A percentile compares a stretch with the other conserved stretches of the same genome.
phyloP scores from a whole-genome alignment of 2,888 invertebrate genomes.

The Drosophila monieri region DNA sequence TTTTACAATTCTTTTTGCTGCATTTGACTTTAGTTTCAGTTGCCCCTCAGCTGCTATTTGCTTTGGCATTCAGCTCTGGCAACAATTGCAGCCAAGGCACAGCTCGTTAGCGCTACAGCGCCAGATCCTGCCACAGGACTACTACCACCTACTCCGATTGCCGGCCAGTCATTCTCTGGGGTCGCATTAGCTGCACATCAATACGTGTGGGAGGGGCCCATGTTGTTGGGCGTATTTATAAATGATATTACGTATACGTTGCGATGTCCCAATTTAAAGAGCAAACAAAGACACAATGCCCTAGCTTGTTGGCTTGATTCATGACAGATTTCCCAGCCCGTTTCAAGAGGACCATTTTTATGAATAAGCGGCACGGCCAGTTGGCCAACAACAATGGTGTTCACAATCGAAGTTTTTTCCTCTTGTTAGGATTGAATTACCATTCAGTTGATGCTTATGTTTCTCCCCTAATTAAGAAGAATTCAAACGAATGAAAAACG shows the following conservation, averaged over 20 bases:
- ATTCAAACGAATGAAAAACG: not conserved
- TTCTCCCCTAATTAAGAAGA: constrained; percentile 17
- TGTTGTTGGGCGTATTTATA: constrained; percentile 78
- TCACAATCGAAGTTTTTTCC: not conserved
- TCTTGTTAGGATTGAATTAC: constrained; percentile 1
- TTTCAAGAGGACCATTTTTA: constrained; percentile 9
- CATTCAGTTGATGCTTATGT: constrained; percentile 22
- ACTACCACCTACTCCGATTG: not conserved
- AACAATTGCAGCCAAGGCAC: constrained; percentile 79
- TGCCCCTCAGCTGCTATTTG: constrained; percentile 74
- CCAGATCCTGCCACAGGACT: constrained; percentile 14
- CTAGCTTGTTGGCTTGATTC: constrained; percentile 10
- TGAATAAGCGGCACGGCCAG: constrained; percentile 16
- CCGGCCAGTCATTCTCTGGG: constrained; percentile 69
- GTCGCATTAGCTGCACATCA: constrained; percentile 79
- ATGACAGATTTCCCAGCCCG: not conserved
- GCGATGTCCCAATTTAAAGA: constrained; percentile 64
- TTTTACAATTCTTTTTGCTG: constrained; percentile 49
- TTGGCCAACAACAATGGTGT: constrained; percentile 10
- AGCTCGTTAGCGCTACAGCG: constrained; percentile 73
- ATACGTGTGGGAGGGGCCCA: constrained; percentile 52
- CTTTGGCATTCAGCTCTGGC: constrained; percentile 80
- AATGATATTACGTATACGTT: constrained; percentile 78
- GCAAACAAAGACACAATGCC: constrained; percentile 58
- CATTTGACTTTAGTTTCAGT: constrained; percentile 75